A percentile compares a stretch with the other conserved stretches of the same genome.
These are phyloP conservation scores for Seriola rivoliana DNA, from an alignment of 2,113 vertebrate species.

Conservation along the genomic window DNA sequence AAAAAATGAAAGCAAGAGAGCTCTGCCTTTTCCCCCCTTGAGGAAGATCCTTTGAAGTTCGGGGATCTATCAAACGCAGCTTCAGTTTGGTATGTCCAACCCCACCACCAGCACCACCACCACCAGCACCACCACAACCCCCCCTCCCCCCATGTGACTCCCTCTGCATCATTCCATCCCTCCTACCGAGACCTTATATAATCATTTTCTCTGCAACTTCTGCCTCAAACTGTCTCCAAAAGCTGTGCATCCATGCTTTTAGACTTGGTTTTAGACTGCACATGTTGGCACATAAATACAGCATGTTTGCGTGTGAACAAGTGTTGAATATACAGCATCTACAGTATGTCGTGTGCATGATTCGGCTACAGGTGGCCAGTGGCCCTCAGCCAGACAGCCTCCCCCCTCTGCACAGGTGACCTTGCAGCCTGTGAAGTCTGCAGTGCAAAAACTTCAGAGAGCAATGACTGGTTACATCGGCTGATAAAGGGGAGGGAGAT, in stretches of 20 bases:
- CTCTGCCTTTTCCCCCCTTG: slow-evolving; percentile 15
- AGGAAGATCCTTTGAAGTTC: slow-evolving; percentile 76
- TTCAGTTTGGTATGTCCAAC: slow-evolving; percentile 59
- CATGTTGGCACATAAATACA: background rate
- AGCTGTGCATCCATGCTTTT: slow-evolving; percentile 2
- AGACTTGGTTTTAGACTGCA: background rate
- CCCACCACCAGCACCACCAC: slow-evolving; percentile 12
- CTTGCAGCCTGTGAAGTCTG: slow-evolving; percentile 73
- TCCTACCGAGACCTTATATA: slow-evolving; percentile 23
- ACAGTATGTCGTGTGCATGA: slow-evolving; percentile 3
- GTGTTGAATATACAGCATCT: slow-evolving; percentile 8
- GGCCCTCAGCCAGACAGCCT: slow-evolving; percentile 44
- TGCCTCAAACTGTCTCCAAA: background rate
- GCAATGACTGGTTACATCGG: slow-evolving; percentile 60
- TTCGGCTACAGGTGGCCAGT: slow-evolving; percentile 63
- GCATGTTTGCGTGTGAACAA: slow-evolving; percentile 14
- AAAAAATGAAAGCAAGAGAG: slow-evolving; percentile 32
- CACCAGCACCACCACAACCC: background rate
- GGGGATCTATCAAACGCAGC: slow-evolving; percentile 65
- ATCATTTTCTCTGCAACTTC: slow-evolving; percentile 9
- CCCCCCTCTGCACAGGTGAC: slow-evolving; percentile 59
- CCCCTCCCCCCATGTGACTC: slow-evolving; percentile 1
- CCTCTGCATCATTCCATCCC: slow-evolving; percentile 39
- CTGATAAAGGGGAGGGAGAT: slow-evolving; percentile 65
- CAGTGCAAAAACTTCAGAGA: slow-evolving; percentile 61